Evolutionary conservation across 2,888 invertebrate species (phyloP).

Genomic region (Dolichomitus sp.): DNA sequence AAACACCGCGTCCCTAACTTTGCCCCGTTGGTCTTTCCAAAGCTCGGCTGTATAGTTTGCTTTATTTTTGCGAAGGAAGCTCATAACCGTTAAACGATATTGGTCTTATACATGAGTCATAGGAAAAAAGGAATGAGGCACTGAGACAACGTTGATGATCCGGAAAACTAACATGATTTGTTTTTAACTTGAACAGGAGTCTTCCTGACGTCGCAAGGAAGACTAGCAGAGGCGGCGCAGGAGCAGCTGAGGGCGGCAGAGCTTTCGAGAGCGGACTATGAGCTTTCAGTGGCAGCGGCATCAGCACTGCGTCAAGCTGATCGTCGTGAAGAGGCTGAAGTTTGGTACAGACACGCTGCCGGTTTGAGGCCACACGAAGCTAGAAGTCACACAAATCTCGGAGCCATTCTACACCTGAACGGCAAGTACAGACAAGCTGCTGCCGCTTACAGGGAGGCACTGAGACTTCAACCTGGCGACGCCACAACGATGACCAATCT

Average conservation of each 20-base stretch:
- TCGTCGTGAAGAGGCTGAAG: constrained; percentile 93
- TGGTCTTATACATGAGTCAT: constrained; percentile 31
- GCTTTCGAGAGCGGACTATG: constrained; percentile 93
- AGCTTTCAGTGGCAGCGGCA: constrained; percentile 95
- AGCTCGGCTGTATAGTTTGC: not conserved
- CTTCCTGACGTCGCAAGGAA: constrained; percentile 93
- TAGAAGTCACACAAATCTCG: constrained; percentile 97
- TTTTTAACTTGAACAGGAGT: constrained; percentile 89
- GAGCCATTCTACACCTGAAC: constrained; percentile 97
- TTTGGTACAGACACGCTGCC: constrained; percentile 93
- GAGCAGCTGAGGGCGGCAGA: constrained; percentile 93
- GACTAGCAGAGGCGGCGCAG: constrained; percentile 93
- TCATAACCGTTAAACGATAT: constrained; percentile 43
- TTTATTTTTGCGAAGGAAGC: constrained; percentile 45
- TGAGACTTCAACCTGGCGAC: constrained; percentile 95
- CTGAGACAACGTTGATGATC: not conserved
- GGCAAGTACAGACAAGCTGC: constrained; percentile 96
- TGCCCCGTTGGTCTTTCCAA: constrained; percentile 3
- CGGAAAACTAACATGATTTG: constrained; percentile 1
- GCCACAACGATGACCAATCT: constrained; percentile 96
- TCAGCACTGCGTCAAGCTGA: constrained; percentile 94
- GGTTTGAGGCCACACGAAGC: constrained; percentile 91
- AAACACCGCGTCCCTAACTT: constrained; percentile 51
- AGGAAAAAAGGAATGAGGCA: constrained; percentile 8
- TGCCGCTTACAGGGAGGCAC: constrained; percentile 93